Evolutionary conservation across 2,113 vertebrate species (phyloP).

Genomic region (Macroglossus sobrinus): DNA sequence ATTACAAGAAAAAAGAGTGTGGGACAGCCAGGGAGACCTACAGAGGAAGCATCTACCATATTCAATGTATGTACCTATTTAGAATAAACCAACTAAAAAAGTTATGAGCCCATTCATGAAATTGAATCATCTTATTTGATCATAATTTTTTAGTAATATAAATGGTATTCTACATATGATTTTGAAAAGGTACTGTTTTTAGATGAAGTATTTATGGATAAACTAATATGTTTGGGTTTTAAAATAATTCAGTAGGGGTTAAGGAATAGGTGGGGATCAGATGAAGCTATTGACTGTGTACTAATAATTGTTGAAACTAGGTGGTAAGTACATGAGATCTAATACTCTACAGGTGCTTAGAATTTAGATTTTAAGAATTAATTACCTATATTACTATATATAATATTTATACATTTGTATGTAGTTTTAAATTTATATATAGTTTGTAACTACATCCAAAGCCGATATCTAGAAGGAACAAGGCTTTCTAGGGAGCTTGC

Average conservation of each 20-base stretch:
- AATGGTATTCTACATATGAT: neutral
- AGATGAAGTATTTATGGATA: neutral
- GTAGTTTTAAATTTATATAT: neutral
- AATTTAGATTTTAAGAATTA: neutral
- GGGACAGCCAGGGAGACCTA: neutral
- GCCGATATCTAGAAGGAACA: neutral
- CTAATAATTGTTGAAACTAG: neutral
- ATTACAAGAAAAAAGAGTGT: neutral
- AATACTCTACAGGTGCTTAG: neutral
- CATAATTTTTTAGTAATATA: neutral
- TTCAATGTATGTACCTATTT: neutral
- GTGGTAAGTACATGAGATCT: neutral
- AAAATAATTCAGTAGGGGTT: neutral
- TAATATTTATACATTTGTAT: neutral
- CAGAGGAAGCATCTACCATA: neutral
- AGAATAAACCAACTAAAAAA: neutral
- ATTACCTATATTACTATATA: neutral
- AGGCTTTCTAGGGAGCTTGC: neutral
- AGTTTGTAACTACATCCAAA: neutral
- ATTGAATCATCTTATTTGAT: neutral
- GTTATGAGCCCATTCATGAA: neutral
- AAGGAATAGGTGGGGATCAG: neutral
- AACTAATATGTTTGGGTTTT: neutral
- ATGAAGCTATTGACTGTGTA: neutral
- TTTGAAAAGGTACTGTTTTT: neutral